phyloP scores from a whole-genome alignment of 1,140 invertebrate species.

The Penaeus indicus region DNA sequence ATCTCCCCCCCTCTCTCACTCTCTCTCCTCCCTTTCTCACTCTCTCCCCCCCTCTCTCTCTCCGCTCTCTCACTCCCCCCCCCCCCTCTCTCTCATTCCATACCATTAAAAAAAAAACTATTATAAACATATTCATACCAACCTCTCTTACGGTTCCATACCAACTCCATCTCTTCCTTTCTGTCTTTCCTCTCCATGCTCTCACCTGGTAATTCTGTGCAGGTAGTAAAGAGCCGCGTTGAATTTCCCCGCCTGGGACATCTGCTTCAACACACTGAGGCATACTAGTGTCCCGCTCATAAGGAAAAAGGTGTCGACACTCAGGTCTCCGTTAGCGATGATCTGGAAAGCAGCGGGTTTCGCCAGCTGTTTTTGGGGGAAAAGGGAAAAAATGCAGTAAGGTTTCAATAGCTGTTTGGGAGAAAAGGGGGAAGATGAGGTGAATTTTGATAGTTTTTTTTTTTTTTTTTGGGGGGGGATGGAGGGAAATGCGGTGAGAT shows the following conservation, averaged over 20 bases:
- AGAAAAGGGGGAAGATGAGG: too few species aligned
- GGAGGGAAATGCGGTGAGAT: too few species aligned
- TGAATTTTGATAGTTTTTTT: too few species aligned
- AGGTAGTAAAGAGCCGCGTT: constrained; percentile 35
- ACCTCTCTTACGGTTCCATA: background rate
- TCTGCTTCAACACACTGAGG: background rate
- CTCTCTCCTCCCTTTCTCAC: too few species aligned
- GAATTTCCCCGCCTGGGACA: constrained; percentile 21
- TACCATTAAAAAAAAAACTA: too few species aligned
- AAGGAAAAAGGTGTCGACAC: constrained; percentile 54
- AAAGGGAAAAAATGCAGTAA: background rate
- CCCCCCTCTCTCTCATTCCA: too few species aligned
- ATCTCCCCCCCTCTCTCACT: too few species aligned
- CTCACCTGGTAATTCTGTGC: constrained; percentile 51
- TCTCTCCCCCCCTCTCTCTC: too few species aligned
- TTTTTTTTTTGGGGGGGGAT: background rate
- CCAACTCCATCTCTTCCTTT: background rate
- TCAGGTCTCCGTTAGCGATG: constrained; percentile 43
- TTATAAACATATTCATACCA: too few species aligned
- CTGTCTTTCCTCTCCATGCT: background rate
- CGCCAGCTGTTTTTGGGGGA: constrained; percentile 16
- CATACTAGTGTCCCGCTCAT: constrained; percentile 47
- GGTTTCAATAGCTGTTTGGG: too few species aligned
- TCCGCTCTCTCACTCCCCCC: too few species aligned
- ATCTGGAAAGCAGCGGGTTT: constrained; percentile 11